Evolutionary conservation across 2,113 vertebrate species (phyloP).

Genomic region (Pseudorasbora parva): DNA sequence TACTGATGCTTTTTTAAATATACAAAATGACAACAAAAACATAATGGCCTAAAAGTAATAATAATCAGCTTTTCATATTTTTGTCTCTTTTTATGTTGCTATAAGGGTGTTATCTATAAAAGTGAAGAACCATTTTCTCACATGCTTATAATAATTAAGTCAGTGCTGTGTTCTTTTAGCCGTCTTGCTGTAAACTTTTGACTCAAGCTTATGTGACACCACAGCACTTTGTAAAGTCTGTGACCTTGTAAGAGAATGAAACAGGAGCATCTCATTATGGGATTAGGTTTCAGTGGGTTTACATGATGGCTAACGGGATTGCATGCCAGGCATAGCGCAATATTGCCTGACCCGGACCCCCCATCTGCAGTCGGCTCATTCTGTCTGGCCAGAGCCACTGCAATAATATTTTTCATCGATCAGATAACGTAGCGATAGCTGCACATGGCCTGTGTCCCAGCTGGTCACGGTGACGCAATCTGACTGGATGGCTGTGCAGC

Average conservation of each 20-base stretch:
- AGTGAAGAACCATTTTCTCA: too few relatives aligned
- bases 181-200: neutral
- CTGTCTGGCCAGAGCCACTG: constrained; percentile 26
- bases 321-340: constrained; percentile 51
- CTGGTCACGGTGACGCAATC: constrained; percentile 18
- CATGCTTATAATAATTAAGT: too few relatives aligned
- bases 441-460: constrained; percentile 13
- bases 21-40: too few relatives aligned
- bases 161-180: neutral
- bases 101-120: too few relatives aligned
- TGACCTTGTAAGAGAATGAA: constrained; percentile 68
- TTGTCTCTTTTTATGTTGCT: too few relatives aligned
- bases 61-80: too few relatives aligned
- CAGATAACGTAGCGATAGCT: constrained; percentile 27
- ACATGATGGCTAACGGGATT: constrained; percentile 67
- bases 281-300: constrained; percentile 70
- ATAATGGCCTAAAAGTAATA: too few relatives aligned
- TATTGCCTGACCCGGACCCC: constrained; percentile 39
- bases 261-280: constrained; percentile 64
- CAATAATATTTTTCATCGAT: constrained; percentile 21
- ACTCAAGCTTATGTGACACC: constrained; percentile 21
- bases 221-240: constrained; percentile 21
- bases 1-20: too few relatives aligned
- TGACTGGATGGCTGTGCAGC: constrained; percentile 25
- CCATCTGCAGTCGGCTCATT: constrained; percentile 49